phyloP scores from a whole-genome alignment of 35 echinoderm and acorn worm genomes.

The Lytechinus variegatus region DNA sequence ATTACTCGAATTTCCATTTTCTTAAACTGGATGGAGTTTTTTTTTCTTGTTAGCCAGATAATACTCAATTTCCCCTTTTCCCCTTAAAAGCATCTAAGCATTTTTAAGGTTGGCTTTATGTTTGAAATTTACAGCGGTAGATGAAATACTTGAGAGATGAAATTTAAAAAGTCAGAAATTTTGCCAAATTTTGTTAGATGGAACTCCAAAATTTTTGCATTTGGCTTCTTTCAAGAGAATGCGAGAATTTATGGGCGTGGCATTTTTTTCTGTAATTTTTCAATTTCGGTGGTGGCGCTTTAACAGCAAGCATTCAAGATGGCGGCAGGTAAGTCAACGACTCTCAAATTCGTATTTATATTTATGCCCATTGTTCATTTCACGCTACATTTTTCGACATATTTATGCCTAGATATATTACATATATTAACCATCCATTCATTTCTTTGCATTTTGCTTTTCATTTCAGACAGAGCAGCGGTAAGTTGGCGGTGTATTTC shows the following conservation, averaged over 20 bases:
- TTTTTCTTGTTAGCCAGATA: no score
- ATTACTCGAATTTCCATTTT: no score
- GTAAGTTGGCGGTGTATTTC: neutral
- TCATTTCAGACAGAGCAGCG: constrained; percentile 2
- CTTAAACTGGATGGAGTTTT: no score
- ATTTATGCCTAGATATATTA: neutral
- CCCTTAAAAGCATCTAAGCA: no score
- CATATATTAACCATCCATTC: neutral
- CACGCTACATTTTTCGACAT: neutral
- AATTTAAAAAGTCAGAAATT: neutral
- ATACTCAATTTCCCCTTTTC: no score
- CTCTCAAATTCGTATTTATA: neutral
- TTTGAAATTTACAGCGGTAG: no score
- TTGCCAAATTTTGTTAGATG: neutral
- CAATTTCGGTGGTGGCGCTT: neutral
- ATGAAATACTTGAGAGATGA: no score
- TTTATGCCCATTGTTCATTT: neutral
- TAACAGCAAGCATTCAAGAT: neutral
- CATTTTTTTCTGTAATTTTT: neutral
- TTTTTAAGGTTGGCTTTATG: no score
- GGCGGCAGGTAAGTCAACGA: neutral
- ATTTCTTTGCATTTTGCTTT: neutral
- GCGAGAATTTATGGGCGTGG: neutral
- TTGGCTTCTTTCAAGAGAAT: neutral
- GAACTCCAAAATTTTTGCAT: neutral